Evolutionary conservation across 2,113 vertebrate species (phyloP), one percentile per base, ranked within the genome.

Genomic region (Misgurnus anguillicaudatus): DNA sequence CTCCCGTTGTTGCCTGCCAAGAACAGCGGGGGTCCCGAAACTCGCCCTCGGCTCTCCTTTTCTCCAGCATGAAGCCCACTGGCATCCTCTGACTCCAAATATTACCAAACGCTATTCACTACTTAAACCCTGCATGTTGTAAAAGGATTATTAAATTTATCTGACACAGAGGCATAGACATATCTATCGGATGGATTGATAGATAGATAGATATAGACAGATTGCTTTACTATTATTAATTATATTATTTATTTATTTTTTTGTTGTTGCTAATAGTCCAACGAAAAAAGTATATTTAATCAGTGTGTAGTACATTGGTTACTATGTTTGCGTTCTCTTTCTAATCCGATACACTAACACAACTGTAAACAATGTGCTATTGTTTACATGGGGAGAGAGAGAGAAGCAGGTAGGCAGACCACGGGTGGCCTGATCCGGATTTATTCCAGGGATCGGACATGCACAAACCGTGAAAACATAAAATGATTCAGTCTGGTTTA

Each of bases 101-200:
- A 81, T 75, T 69, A 45, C 85, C 70, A 85, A 91, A 91, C 89
- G 85, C 73, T 83, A 75, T 84, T 79, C 88, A 87, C 85, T 64
- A 21, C 41, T 75, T 75, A 76, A 76, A 4, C 45, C 61, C 45
- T 53, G 19, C 41, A n/a, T 75, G 61, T 39, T 64, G 74, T 65
- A 39, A 76, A 64, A 11, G 69, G 80, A 84, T 80, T 77, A 70
- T 77, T 36, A 51, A 74, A 47, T 41, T 51, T 8, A 74, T 78
- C 77, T 66, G 71, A 77, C 24, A 72, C 31, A 64, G 57, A 66
- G 21, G 60, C 21, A 57, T 13, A 65, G 36, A 8, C 39, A 19
- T 62, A 13, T 48, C 3, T 6, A 45, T 31, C 10, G 36, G 17
- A 69, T 64, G 17, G 45, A 78, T 41, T 36, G 48, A 66, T 57